Evolutionary conservation across 2,888 invertebrate genomes (phyloP).

Genomic region (Drosophila engyochracea): DNA sequence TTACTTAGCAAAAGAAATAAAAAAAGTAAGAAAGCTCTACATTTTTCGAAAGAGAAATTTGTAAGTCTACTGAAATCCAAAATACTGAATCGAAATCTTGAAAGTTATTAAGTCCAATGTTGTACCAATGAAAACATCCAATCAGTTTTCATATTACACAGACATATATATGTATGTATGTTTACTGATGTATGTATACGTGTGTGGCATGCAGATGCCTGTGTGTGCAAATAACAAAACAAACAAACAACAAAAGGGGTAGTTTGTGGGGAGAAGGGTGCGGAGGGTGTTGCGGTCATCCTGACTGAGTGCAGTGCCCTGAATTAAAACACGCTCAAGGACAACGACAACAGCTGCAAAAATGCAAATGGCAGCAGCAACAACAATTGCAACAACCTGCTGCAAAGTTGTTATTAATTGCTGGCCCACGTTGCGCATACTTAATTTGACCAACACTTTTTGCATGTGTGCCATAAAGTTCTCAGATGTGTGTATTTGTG

Average conservation of each 20-base stretch:
- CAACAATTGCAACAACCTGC: conserved; percentile 23
- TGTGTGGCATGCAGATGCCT: not conserved
- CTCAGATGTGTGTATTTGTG: conserved; percentile 2
- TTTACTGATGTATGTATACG: not conserved
- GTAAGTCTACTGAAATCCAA: not conserved
- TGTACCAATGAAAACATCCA: not conserved
- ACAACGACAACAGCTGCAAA: conserved; percentile 61
- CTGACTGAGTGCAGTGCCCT: conserved; percentile 82
- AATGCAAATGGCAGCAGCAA: conserved; percentile 32
- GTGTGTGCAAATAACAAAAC: not conserved
- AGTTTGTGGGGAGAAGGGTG: not conserved
- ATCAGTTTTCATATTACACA: not conserved
- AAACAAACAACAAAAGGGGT: not conserved
- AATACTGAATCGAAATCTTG: not conserved
- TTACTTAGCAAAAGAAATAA: not conserved
- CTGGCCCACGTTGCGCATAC: conserved; percentile 49
- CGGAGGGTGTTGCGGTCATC: conserved; percentile 57
- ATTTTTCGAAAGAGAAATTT: not conserved
- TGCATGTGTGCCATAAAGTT: conserved; percentile 20
- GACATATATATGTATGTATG: not conserved
- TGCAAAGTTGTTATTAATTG: conserved; percentile 65
- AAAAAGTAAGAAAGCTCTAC: not conserved
- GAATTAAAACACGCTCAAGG: conserved; percentile 80
- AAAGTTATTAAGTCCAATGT: not conserved
- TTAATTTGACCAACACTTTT: conserved; percentile 40